Percentiles rank a stretch among this genome's conserved stretches.
Conservation (phyloP, 2,113 vertebrate genomes). For the Bos javanicus region DNA sequence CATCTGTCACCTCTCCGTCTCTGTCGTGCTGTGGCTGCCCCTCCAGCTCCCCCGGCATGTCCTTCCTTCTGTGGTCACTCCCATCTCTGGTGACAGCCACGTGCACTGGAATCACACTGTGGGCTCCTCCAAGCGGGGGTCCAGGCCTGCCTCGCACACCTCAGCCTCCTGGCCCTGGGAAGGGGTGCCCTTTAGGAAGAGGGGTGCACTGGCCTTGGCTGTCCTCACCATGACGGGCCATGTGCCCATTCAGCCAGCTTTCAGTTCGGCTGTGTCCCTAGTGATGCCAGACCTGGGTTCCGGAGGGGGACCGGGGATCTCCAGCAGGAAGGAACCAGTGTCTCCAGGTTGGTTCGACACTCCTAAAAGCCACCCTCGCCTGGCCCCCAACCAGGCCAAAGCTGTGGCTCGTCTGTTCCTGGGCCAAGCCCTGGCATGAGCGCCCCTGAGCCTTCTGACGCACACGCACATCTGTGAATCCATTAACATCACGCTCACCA, state of each 20-base stretch:
- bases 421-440: neutral
- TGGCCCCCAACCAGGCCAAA: rapidly evolving
- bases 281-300: neutral
- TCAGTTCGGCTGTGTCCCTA: rapidly evolving
- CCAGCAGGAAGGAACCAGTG: too few relatives aligned
- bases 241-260: neutral
- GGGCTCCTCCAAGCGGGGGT: neutral
- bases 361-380: neutral
- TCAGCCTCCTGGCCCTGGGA: neutral
- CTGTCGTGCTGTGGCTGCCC: rapidly evolving
- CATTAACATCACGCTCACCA: neutral
- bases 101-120: rapidly evolving
- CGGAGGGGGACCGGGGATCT: neutral
- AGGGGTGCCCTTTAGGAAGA: neutral
- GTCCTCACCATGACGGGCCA: rapidly evolving
- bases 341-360: rapidly evolving
- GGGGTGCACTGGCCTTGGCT: neutral
- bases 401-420: rapidly evolving
- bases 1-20: rapidly evolving
- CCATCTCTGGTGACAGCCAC: neutral
- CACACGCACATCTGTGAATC: neutral
- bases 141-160: neutral
- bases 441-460: neutral
- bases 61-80: neutral
- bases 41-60: rapidly evolving